These are phyloP conservation scores for Tetrapedia diversipes DNA, from an alignment of 2,888 invertebrate species.

Conservation along the genomic window DNA sequence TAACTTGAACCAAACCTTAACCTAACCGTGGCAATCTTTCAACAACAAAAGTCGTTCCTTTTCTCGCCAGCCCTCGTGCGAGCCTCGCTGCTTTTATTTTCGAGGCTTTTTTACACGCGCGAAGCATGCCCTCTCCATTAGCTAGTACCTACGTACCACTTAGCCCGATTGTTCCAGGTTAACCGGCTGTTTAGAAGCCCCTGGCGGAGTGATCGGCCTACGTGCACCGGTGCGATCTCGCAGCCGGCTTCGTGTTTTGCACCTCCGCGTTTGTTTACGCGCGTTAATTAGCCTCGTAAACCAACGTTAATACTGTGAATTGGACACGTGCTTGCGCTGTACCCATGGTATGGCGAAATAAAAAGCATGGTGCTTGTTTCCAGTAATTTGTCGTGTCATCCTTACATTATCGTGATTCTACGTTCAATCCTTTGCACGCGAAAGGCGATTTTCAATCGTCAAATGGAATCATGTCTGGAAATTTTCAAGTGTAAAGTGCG, in stretches of 20 bases:
- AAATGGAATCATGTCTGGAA: too few relatives aligned
- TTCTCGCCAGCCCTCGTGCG: too few relatives aligned
- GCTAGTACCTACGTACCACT: constrained; percentile 74
- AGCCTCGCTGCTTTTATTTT: background rate
- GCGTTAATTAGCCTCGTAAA: constrained; percentile 41
- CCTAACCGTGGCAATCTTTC: background rate
- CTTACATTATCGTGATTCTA: too few relatives aligned
- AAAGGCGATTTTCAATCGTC: too few relatives aligned
- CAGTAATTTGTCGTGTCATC: too few relatives aligned
- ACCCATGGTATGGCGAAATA: constrained; percentile 7
- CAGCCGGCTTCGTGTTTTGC: constrained; percentile 34
- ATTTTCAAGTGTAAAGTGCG: too few relatives aligned
- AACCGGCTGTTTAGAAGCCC: constrained; percentile 63
- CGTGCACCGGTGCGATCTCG: constrained; percentile 38
- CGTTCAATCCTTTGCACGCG: too few relatives aligned
- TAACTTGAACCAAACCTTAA: too few relatives aligned
- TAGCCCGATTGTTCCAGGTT: constrained; percentile 73
- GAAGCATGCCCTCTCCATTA: constrained; percentile 75
- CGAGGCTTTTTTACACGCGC: constrained; percentile 48
- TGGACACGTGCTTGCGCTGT: constrained; percentile 22
- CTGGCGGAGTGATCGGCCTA: constrained; percentile 45
- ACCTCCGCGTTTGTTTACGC: constrained; percentile 48
- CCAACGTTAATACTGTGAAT: constrained; percentile 19
- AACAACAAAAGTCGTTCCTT: constrained; percentile 5
- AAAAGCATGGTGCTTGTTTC: background rate